Evolutionary conservation across 2,888 invertebrate genomes (phyloP), one percentile per base, ranked within the genome.

Genomic region (Scelioninae gen. 1): DNA sequence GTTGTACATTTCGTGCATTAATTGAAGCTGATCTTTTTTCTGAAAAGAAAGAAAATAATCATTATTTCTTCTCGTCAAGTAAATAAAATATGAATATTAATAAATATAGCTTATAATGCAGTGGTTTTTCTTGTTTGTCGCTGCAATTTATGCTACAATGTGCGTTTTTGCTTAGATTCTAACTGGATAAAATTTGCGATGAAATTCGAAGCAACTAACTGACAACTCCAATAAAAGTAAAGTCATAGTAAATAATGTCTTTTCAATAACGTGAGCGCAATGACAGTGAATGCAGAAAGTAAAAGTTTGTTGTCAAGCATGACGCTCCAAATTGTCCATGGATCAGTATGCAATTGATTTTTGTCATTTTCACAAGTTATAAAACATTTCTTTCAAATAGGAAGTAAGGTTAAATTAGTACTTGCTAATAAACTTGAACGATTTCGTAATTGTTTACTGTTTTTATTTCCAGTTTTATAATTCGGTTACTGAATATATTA

Each of bases 271-370:
- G 34, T 31, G 45, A 49, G 45, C 13, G 16, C 10, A 47, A 62
- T 63, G 69, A 69, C 69, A 69, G 69, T 40, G 38, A 78, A 55
- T 56, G 63, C 49, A 71, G 63, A 78, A 65, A 78, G 78, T 78
- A 78, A 78, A 69, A 78, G 78, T 78, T 65, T 51, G 68, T 69
- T 68, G 69, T 77, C 60, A 77, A 69, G 69, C 77, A 69, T 69
- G 60, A 69, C 69, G 77, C 49, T 69, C 56, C 29, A 62, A 69
- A 68, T 51, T 58, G 40, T 62, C 32, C 38, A 9, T 11, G 13
- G 53, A 56, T 16, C 65, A 16, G 15, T 56, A 47, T 55, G 45
- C 40, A 56, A 74, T 75, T 65, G 43, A 65, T 56, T 65, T 71
- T 60, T 71, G 58, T 71, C 49, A 51, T 71, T 72, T 62, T 60